Percentiles rank a stretch among this genome's conserved stretches.
These are phyloP conservation scores for Vireo altiloquus DNA, from an alignment of 2,113 vertebrate genomes.

Conservation along the genomic window DNA sequence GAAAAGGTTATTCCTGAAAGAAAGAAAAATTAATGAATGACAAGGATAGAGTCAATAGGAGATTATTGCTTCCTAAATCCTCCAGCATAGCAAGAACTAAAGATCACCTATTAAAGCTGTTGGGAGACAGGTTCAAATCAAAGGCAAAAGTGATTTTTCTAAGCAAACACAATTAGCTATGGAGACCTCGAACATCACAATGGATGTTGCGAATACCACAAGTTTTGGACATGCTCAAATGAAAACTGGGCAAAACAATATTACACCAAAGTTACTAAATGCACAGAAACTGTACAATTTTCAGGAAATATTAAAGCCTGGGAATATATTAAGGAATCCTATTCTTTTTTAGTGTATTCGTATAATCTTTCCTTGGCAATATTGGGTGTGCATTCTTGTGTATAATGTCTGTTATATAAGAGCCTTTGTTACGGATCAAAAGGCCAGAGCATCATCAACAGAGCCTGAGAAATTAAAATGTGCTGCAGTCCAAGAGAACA, in stretches of 20 bases:
- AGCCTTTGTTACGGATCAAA: background rate
- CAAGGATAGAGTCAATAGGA: background rate
- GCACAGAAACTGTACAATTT: background rate
- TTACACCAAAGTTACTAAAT: background rate
- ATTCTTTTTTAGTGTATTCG: background rate
- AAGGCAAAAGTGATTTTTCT: background rate
- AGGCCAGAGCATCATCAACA: background rate
- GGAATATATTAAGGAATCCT: background rate
- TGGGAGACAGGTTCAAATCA: background rate
- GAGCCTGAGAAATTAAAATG: background rate
- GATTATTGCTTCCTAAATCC: background rate
- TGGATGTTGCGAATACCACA: background rate
- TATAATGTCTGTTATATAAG: background rate
- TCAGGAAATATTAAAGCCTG: background rate
- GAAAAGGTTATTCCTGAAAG: background rate
- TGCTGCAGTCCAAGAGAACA: background rate
- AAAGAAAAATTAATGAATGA: background rate
- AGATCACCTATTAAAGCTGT: background rate
- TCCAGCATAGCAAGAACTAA: background rate
- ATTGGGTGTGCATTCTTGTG: background rate
- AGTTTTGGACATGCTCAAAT: background rate
- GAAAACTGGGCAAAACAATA: background rate
- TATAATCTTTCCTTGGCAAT: background rate
- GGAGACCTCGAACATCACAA: background rate
- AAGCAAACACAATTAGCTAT: background rate